phyloP scores from a whole-genome alignment of 1,140 invertebrate species.

The Tetranychus urticae region DNA sequence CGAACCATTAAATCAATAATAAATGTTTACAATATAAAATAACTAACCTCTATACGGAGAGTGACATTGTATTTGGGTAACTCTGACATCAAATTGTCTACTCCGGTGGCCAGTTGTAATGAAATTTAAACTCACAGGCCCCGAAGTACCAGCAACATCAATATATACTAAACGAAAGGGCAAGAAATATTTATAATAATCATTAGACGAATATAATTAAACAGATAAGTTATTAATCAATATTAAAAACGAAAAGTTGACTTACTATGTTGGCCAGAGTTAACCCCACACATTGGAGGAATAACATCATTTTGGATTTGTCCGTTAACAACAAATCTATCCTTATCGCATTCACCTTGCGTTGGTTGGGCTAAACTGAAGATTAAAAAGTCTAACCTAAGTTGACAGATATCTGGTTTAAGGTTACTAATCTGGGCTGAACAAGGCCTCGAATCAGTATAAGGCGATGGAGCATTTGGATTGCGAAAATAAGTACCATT shows the following conservation, averaged over 20 bases:
- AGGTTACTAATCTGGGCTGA: conserved; percentile 5
- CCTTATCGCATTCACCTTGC: conserved; percentile 16
- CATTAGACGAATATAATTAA: conserved; percentile 1
- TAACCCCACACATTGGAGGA: conserved; percentile 43
- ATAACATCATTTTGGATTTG: conserved; percentile 38
- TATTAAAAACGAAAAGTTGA: conserved; percentile 6
- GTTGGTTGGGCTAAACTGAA: conserved; percentile 43
- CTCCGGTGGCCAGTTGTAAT: conserved; percentile 24
- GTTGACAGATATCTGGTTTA: conserved; percentile 8
- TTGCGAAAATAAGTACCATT: conserved; percentile 64
- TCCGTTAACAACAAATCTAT: conserved; percentile 9
- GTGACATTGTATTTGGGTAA: conserved; percentile 10
- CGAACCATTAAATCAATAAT: not conserved
- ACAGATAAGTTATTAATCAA: not conserved
- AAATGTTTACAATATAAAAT: conserved; percentile 1
- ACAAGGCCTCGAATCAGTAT: conserved; percentile 36
- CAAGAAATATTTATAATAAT: not conserved
- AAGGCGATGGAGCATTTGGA: conserved; percentile 41
- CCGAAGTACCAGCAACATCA: conserved; percentile 19
- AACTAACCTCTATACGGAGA: conserved; percentile 28
- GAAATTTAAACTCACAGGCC: conserved; percentile 10
- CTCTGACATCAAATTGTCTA: conserved; percentile 10
- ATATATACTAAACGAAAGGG: conserved; percentile 32
- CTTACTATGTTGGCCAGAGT: conserved; percentile 44
- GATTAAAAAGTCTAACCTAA: conserved; percentile 35